A percentile compares a stretch with the other conserved stretches of the same genome.
Evolutionary conservation across 2,888 invertebrate genomes (phyloP).

Genomic region (Caenorhabditis sp.): DNA sequence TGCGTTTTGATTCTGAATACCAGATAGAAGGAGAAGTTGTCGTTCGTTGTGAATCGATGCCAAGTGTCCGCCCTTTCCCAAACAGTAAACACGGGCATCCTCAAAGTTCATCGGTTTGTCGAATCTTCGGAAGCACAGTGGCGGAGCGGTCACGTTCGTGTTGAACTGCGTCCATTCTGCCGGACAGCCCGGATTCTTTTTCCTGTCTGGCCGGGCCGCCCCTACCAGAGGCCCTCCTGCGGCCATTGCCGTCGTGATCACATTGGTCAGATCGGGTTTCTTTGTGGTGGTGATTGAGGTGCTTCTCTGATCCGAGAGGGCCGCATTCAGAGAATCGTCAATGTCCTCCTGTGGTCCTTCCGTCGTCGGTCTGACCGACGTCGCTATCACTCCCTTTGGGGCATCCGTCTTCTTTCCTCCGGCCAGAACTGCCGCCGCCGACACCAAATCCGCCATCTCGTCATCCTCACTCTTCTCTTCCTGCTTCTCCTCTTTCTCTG

Average conservation of each 20-base stretch:
- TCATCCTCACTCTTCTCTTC: background rate
- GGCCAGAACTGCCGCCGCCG: constrained; percentile 10
- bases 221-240: background rate
- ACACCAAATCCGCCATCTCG: constrained; percentile 16
- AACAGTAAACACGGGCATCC: constrained; percentile 63
- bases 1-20: constrained; percentile 1
- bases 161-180: constrained; percentile 44
- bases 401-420: constrained; percentile 2
- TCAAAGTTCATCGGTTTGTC: constrained; percentile 56
- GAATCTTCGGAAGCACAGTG: constrained; percentile 35
- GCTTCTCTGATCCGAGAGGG: constrained; percentile 12
- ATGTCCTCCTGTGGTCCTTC: constrained; percentile 33
- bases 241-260: background rate
- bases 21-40: constrained; percentile 43
- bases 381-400: background rate
- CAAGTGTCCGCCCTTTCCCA: constrained; percentile 63
- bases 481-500: background rate
- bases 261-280: constrained; percentile 8
- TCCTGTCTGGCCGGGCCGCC: background rate
- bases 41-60: constrained; percentile 61
- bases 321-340: constrained; percentile 37
- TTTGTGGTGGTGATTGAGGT: background rate
- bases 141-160: constrained; percentile 21
- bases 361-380: background rate
- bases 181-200: constrained; percentile 14